Conservation (phyloP, 2,797 vertebrate genomes). For the Lateolabrax maculatus region DNA sequence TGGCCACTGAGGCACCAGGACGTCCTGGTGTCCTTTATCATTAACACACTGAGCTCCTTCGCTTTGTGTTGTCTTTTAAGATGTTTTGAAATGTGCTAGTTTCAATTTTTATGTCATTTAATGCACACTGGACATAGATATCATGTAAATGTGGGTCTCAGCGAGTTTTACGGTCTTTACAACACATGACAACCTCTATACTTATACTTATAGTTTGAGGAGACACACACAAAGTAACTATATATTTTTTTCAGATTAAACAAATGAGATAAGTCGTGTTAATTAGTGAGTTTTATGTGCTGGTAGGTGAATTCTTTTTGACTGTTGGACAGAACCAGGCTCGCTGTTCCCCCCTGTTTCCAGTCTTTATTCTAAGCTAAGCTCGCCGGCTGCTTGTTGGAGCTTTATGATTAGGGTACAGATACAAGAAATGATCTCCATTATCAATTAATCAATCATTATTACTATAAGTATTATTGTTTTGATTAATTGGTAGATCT, state of each 20-base stretch:
- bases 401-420: no score
- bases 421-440: background rate
- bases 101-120: background rate
- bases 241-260: no score
- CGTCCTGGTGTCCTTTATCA: background rate
- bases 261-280: no score
- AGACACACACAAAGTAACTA: background rate
- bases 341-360: no score
- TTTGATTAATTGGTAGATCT: no score
- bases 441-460: background rate
- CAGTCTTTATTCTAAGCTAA: no score
- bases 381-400: no score
- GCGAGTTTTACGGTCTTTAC: background rate
- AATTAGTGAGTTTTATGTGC: no score
- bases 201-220: background rate
- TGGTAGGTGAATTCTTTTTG: no score
- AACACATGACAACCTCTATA: background rate
- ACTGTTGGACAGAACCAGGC: no score
- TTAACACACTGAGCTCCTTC: accelerated
- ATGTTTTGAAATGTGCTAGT: background rate
- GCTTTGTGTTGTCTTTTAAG: background rate
- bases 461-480: no score
- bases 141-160: background rate
- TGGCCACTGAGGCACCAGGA: background rate
- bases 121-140: background rate